Percentiles rank a stretch among this genome's conserved stretches.
phyloP scores from a whole-genome alignment of 2,888 invertebrate species.

The Aspidapion aeneum region DNA sequence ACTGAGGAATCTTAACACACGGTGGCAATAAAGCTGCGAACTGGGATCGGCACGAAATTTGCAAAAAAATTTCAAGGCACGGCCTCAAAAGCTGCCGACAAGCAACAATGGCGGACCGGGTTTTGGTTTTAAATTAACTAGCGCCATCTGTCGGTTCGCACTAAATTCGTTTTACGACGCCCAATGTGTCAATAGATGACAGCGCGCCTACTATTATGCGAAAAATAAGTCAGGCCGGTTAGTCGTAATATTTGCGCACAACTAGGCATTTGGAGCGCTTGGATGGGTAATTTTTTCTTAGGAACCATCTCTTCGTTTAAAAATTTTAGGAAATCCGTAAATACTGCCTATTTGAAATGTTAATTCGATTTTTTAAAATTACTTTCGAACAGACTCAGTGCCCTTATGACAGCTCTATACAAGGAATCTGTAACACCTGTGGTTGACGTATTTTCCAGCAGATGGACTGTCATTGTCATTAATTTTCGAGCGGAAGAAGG shows the following conservation, averaged over 20 bases:
- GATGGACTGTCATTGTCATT: background rate
- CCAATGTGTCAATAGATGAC: background rate
- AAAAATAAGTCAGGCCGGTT: too few relatives aligned
- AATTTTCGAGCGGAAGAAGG: slow-evolving; percentile 33
- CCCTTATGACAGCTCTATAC: too few relatives aligned
- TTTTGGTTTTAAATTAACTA: slow-evolving; percentile 37
- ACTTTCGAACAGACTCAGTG: too few relatives aligned
- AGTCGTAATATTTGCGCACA: too few relatives aligned
- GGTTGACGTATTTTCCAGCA: background rate
- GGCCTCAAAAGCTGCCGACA: slow-evolving; percentile 46
- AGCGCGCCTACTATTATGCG: too few relatives aligned
- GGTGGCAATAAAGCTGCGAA: slow-evolving; percentile 27
- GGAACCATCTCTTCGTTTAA: too few relatives aligned
- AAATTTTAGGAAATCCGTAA: too few relatives aligned
- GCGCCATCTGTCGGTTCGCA: slow-evolving; percentile 39
- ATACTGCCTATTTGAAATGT: too few relatives aligned
- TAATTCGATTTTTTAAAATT: too few relatives aligned
- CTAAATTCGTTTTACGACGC: background rate
- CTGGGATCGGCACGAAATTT: slow-evolving; percentile 36
- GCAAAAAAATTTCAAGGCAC: slow-evolving; percentile 40
- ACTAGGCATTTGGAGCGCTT: too few relatives aligned
- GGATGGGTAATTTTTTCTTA: too few relatives aligned
- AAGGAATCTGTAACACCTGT: too few relatives aligned
- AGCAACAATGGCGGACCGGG: slow-evolving; percentile 50
- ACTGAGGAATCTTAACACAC: slow-evolving; percentile 17